A percentile compares a stretch with the other conserved stretches of the same genome.
phyloP scores from a whole-genome alignment of 2,113 vertebrate genomes.

The Ciconia maguari region DNA sequence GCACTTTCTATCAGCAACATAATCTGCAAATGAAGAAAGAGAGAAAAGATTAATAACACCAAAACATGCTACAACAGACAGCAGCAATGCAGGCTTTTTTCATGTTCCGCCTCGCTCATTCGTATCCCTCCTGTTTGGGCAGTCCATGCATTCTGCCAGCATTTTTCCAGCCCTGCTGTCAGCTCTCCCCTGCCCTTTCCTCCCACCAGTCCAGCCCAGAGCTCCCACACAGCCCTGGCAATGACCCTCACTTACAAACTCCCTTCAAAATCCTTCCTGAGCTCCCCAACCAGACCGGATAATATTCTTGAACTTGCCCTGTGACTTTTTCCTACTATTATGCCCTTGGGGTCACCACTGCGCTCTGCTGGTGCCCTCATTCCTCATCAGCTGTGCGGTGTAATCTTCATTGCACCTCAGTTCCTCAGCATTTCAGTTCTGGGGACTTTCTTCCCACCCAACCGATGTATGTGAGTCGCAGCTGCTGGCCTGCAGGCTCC shows the following conservation, averaged over 20 bases:
- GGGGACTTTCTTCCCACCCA: background rate
- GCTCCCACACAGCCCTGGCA: background rate
- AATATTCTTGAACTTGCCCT: background rate
- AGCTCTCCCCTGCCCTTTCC: background rate
- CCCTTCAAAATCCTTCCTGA: background rate
- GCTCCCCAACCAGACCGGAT: background rate
- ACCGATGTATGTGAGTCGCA: rapidly evolving
- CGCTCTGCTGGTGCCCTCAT: background rate
- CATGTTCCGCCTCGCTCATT: background rate
- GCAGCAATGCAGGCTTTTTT: background rate
- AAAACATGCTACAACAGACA: background rate
- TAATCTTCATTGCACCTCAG: background rate
- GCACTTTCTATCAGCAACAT: background rate
- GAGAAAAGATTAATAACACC: background rate
- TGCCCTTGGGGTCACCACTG: background rate
- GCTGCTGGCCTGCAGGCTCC: background rate
- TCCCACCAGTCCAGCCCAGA: background rate
- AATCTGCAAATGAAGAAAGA: background rate
- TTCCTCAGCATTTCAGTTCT: background rate
- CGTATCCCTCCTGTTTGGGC: rapidly evolving
- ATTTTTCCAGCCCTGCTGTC: background rate
- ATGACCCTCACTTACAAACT: background rate
- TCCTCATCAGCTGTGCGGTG: rapidly evolving
- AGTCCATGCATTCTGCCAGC: background rate
- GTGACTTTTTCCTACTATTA: background rate